Conservation (phyloP, 2,113 vertebrate species). For the Rafetus swinhoei region DNA sequence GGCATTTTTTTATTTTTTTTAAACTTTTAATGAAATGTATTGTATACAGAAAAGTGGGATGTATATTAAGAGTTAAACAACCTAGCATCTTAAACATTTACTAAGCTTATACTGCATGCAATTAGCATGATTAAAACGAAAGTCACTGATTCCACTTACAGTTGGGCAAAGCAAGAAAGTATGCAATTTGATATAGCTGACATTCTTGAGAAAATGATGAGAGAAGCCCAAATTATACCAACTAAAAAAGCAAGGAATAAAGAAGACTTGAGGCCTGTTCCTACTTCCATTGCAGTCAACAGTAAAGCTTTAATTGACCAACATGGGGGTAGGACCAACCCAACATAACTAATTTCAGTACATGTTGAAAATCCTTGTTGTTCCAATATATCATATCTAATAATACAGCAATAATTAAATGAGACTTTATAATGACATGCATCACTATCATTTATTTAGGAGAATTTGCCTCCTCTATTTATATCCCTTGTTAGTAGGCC, state of each 20-base stretch:
- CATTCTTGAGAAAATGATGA: fast-evolving
- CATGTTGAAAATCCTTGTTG: neutral
- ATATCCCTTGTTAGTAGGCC: neutral
- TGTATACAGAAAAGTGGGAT: neutral
- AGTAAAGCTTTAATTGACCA: neutral
- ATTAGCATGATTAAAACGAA: neutral
- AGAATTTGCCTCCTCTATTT: neutral
- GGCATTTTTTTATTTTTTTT: neutral
- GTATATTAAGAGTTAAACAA: neutral
- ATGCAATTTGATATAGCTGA: neutral
- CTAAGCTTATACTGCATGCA: neutral
- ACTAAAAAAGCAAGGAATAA: neutral
- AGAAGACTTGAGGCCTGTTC: neutral
- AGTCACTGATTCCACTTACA: neutral
- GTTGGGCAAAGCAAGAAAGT: too few relatives aligned
- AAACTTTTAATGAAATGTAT: neutral
- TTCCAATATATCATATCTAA: neutral
- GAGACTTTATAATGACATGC: neutral
- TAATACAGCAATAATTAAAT: neutral
- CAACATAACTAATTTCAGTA: neutral
- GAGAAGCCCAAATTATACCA: neutral
- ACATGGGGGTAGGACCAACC: neutral
- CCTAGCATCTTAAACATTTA: neutral
- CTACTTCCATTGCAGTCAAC: neutral
- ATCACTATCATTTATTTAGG: neutral